phyloP scores from a whole-genome alignment of 2,797 vertebrate species.

The Naso thynnoides region DNA sequence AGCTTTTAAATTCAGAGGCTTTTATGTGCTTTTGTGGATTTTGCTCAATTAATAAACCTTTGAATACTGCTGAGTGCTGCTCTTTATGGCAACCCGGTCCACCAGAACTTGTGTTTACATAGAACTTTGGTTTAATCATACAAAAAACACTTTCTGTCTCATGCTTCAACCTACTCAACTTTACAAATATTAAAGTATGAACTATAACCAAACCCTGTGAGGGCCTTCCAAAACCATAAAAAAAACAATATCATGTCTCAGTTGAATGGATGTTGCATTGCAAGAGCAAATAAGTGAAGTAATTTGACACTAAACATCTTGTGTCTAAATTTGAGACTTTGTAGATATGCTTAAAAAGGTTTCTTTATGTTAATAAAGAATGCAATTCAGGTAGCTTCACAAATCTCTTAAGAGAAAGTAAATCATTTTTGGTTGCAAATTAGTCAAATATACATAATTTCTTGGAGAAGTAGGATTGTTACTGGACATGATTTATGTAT shows the following conservation, averaged over 20 bases:
- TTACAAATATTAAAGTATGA: background rate
- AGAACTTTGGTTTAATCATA: background rate
- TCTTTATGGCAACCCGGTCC: background rate
- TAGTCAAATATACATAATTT: background rate
- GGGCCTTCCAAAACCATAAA: background rate
- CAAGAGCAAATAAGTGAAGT: background rate
- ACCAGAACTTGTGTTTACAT: background rate
- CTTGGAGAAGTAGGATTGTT: background rate
- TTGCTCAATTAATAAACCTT: background rate
- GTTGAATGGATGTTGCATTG: background rate
- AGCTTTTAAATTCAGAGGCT: constrained; percentile 7
- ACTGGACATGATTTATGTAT: background rate
- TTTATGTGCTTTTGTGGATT: constrained; percentile 7
- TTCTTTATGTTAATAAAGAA: too few relatives aligned
- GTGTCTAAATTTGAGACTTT: too few relatives aligned
- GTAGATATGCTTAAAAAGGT: too few relatives aligned
- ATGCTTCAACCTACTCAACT: background rate
- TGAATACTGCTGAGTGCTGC: background rate
- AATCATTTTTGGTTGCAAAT: background rate
- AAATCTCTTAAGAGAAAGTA: background rate
- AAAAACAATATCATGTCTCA: background rate
- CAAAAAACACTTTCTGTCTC: background rate
- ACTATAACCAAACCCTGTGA: background rate
- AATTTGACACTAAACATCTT: too few relatives aligned
- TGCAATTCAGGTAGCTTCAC: background rate